phyloP scores from a whole-genome alignment of 2,113 vertebrate species.

The Perca schrenkii region DNA sequence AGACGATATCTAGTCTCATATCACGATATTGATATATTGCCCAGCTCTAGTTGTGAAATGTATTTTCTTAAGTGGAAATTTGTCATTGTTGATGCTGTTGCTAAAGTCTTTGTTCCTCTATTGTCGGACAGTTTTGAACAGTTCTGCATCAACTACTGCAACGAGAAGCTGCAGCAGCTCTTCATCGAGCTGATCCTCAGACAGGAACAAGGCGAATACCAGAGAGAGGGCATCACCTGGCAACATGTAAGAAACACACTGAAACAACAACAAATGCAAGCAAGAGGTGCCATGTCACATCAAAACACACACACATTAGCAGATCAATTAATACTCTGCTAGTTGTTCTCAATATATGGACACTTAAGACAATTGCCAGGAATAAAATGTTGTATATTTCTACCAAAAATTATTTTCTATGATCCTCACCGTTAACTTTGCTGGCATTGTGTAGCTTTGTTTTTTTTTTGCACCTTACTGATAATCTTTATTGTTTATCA shows the following conservation, averaged over 20 bases:
- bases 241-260: slow-evolving; percentile 84
- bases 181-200: slow-evolving; percentile 94
- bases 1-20: too few relatives aligned
- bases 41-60: not conserved
- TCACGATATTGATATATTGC: too few relatives aligned
- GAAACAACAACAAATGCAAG: not conserved
- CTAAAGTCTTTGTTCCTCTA: slow-evolving; percentile 31
- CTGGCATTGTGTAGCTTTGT: not conserved
- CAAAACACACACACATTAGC: not conserved
- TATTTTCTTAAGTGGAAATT: not conserved
- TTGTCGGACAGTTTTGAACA: slow-evolving; percentile 89
- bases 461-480: not conserved
- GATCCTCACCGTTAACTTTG: too few relatives aligned
- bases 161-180: slow-evolving; percentile 94
- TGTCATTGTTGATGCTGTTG: not conserved
- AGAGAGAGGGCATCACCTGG: slow-evolving; percentile 92
- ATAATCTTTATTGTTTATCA: too few relatives aligned
- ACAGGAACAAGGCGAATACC: slow-evolving; percentile 93
- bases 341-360: too few relatives aligned
- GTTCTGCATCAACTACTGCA: slow-evolving; percentile 95
- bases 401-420: too few relatives aligned
- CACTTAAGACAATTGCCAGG: too few relatives aligned
- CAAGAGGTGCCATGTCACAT: not conserved
- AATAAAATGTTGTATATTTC: too few relatives aligned
- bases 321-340: not conserved